Evolutionary conservation across 2,113 vertebrate species (phyloP).

Genomic region (Dasypus novemcinctus): DNA sequence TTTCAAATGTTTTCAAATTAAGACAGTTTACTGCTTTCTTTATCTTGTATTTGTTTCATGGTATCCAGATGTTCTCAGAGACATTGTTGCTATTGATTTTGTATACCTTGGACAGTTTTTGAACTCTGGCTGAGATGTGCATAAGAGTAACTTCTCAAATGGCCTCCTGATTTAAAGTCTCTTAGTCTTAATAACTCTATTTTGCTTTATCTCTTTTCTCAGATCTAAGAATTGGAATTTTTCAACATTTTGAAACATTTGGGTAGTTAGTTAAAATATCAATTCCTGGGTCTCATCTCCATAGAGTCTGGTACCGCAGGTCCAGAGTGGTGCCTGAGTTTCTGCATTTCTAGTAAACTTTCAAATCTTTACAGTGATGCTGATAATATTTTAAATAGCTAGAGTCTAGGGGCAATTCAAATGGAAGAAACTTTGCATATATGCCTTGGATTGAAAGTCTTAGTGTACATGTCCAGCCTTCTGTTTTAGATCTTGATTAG

Average conservation of each 20-base stretch:
- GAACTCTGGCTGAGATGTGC: too few species aligned
- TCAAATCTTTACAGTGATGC: background rate
- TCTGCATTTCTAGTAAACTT: too few species aligned
- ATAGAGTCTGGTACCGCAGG: background rate
- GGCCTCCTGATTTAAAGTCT: background rate
- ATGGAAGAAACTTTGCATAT: accelerated
- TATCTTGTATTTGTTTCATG: background rate
- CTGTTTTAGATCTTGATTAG: background rate
- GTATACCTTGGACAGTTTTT: background rate
- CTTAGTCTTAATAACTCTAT: too few species aligned
- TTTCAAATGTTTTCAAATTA: background rate
- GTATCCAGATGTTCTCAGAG: too few species aligned
- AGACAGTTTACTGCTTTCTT: background rate
- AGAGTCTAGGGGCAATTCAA: background rate
- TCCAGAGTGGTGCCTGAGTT: too few species aligned
- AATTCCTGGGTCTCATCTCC: background rate
- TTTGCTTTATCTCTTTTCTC: too few species aligned
- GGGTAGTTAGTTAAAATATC: background rate
- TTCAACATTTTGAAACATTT: background rate
- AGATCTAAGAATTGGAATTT: background rate
- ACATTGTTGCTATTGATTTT: background rate
- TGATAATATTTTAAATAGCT: background rate
- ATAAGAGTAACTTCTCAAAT: too few species aligned
- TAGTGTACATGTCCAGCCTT: background rate
- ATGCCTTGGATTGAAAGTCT: accelerated